A percentile compares a stretch with the other conserved stretches of the same genome.
phyloP scores from a whole-genome alignment of 2,797 vertebrate genomes.

The Delichon dasypus region DNA sequence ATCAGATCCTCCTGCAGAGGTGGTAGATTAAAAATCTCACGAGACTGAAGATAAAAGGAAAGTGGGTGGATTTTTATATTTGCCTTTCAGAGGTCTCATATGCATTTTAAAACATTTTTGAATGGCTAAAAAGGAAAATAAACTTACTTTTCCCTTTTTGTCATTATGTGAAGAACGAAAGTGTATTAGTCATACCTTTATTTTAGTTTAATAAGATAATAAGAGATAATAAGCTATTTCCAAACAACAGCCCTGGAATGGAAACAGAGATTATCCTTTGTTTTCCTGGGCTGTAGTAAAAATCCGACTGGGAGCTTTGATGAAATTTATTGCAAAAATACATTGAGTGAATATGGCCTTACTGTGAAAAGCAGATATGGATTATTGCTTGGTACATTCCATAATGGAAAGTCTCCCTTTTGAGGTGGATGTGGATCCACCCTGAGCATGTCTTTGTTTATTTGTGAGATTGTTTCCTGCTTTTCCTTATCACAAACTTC shows the following conservation, averaged over 20 bases:
- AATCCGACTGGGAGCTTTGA: background rate
- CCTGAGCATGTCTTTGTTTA: slow-evolving; percentile 55
- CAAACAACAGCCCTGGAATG: background rate
- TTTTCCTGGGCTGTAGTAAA: background rate
- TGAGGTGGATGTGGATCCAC: slow-evolving; percentile 30
- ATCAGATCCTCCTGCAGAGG: background rate
- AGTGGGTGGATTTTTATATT: background rate
- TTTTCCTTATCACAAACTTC: slow-evolving; percentile 67
- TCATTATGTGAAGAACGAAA: background rate
- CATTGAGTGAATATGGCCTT: background rate
- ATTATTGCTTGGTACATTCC: slow-evolving; percentile 25
- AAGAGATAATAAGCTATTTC: background rate
- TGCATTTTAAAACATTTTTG: background rate
- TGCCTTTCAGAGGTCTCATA: background rate
- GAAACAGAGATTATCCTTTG: background rate
- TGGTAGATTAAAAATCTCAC: background rate
- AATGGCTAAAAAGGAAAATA: background rate
- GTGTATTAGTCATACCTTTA: slow-evolving; percentile 10
- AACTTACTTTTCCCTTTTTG: background rate
- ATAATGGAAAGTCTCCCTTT: slow-evolving; percentile 47
- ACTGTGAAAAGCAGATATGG: slow-evolving; percentile 16
- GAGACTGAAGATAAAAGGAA: background rate
- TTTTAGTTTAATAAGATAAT: background rate
- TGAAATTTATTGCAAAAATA: background rate
- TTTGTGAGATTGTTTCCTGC: slow-evolving; percentile 67